Percentiles rank a stretch among this genome's conserved stretches.
Conservation (phyloP, 2,113 vertebrate species). For the Coturnix japonica region DNA sequence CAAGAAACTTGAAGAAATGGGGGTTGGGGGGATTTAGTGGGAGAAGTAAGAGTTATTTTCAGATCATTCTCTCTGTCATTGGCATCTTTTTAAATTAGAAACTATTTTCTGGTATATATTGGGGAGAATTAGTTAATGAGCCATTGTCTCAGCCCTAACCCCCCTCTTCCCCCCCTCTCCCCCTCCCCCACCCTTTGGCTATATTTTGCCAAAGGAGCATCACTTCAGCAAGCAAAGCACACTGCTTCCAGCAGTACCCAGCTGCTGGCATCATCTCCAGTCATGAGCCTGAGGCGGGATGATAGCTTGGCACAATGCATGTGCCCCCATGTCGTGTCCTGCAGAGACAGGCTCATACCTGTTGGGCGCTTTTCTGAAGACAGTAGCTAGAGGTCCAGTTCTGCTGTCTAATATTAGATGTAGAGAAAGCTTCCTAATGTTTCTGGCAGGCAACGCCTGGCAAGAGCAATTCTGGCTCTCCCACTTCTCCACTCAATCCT, state of each 20-base stretch:
- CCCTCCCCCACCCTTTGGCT: too few species aligned
- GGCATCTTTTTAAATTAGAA: conserved; percentile 74
- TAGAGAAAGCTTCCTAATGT: conserved; percentile 73
- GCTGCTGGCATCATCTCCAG: conserved; percentile 68
- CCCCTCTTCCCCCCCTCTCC: fast-evolving
- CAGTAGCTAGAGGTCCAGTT: conserved; percentile 79
- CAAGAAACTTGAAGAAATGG: conserved; percentile 79
- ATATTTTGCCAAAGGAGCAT: conserved; percentile 1
- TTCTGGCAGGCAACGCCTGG: conserved; percentile 75
- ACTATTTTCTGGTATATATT: conserved; percentile 58
- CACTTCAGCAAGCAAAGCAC: neutral
- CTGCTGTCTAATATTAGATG: conserved; percentile 79
- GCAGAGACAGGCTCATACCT: conserved; percentile 60
- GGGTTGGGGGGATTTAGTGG: conserved; percentile 30
- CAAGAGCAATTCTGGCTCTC: conserved; percentile 69
- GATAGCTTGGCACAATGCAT: conserved; percentile 68
- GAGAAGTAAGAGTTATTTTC: conserved; percentile 78
- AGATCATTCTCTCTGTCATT: conserved; percentile 47
- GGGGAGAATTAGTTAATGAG: conserved; percentile 58
- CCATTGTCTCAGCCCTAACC: neutral
- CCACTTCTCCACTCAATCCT: conserved; percentile 27
- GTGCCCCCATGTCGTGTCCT: conserved; percentile 65
- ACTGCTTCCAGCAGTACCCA: neutral
- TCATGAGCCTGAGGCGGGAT: conserved; percentile 67
- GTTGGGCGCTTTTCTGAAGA: conserved; percentile 73